phyloP scores from a whole-genome alignment of 2,888 invertebrate genomes.

The Polylopha cassiicola region DNA sequence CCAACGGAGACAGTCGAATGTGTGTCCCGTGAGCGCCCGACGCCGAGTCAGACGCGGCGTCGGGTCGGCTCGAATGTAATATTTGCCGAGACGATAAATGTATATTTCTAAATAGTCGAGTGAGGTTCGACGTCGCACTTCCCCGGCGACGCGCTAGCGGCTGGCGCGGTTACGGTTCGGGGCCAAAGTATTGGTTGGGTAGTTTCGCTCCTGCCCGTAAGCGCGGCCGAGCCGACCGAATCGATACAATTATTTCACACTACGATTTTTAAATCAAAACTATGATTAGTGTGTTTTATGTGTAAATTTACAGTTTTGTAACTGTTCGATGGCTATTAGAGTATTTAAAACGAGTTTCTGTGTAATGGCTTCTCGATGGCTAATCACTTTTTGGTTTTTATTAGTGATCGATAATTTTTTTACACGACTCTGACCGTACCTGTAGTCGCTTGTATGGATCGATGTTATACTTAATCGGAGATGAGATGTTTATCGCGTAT shows the following conservation, averaged over 20 bases:
- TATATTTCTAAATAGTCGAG: no score
- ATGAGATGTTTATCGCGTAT: no score
- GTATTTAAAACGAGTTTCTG: slow-evolving; percentile 23
- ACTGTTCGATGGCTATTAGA: slow-evolving; percentile 27
- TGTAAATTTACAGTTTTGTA: slow-evolving; percentile 17
- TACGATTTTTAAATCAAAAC: slow-evolving; percentile 66
- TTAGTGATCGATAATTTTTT: slow-evolving; percentile 29
- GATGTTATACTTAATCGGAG: slow-evolving; percentile 26
- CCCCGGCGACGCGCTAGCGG: no score
- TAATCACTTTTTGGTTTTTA: slow-evolving; percentile 29
- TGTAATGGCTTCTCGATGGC: slow-evolving; percentile 26
- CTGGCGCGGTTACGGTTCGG: no score
- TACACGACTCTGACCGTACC: slow-evolving; percentile 22
- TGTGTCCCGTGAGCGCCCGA: no score
- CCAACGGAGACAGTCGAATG: no score
- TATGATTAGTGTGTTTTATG: slow-evolving; percentile 58
- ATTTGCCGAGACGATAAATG: no score
- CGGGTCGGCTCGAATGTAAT: no score
- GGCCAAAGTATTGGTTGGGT: no score
- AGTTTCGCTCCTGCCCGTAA: background rate
- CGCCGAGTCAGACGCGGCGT: no score
- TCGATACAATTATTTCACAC: slow-evolving; percentile 49
- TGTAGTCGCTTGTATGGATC: slow-evolving; percentile 30
- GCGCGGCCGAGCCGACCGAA: slow-evolving; percentile 33
- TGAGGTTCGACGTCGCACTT: no score